Conservation (phyloP, 2,113 vertebrate species). For the Condylura cristata region DNA sequence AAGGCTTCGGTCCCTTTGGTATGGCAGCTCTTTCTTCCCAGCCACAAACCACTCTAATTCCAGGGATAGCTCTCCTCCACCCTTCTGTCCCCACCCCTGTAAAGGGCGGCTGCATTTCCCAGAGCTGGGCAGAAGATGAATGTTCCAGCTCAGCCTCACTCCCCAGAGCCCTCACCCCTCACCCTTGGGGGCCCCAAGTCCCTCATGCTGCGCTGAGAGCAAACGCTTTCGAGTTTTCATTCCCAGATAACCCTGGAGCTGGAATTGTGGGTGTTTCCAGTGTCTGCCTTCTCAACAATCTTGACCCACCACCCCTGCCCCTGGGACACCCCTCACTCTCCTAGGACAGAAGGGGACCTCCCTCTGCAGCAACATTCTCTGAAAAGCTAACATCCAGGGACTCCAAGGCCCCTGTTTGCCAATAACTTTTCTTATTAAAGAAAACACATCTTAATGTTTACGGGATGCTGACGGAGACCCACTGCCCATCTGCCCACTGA, state of each 20-base stretch:
- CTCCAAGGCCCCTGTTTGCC: not conserved
- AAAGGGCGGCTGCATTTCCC: not conserved
- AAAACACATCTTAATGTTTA: not conserved
- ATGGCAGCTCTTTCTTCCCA: conserved; percentile 11
- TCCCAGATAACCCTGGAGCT: not conserved
- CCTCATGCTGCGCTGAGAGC: too few species aligned
- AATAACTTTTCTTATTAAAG: not conserved
- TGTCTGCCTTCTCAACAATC: not conserved
- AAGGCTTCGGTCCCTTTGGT: not conserved
- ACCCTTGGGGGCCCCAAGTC: not conserved
- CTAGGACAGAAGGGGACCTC: not conserved
- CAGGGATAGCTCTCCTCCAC: not conserved
- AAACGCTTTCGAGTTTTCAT: not conserved
- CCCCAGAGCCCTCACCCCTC: not conserved
- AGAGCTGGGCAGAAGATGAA: not conserved
- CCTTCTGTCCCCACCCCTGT: not conserved
- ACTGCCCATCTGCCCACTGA: not conserved
- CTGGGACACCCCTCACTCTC: not conserved
- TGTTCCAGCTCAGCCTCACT: not conserved
- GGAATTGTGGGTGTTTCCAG: not conserved
- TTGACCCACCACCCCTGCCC: not conserved
- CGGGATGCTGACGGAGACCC: not conserved
- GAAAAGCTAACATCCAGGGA: not conserved
- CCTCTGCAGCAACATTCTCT: not conserved
- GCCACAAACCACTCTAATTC: not conserved